Conservation (phyloP, 1,140 invertebrate species). For the Leptoteleia sp. region DNA sequence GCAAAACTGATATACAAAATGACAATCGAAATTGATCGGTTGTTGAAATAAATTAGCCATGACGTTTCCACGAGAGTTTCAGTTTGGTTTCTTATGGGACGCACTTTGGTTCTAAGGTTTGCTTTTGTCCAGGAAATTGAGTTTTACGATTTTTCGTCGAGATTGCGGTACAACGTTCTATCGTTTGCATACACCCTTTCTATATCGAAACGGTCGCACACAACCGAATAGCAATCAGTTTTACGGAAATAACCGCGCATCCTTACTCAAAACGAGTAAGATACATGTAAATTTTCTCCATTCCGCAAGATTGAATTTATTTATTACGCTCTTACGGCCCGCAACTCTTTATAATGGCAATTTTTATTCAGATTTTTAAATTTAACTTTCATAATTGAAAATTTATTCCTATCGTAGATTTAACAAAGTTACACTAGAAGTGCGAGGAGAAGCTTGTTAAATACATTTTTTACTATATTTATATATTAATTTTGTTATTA, state of each 20-base stretch:
- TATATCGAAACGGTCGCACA: conserved; percentile 24
- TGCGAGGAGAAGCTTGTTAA: too few relatives aligned
- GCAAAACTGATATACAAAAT: too few relatives aligned
- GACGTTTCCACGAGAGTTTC: conserved; percentile 31
- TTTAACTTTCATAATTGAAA: conserved; percentile 3
- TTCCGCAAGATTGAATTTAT: conserved; percentile 44
- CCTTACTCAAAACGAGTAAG: conserved; percentile 28
- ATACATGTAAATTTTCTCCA: conserved; percentile 55
- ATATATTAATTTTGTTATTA: too few relatives aligned
- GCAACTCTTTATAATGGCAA: conserved; percentile 9
- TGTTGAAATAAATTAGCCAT: conserved; percentile 56
- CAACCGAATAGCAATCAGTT: conserved; percentile 59
- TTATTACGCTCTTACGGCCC: conserved; percentile 29
- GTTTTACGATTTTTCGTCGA: conserved; percentile 66
- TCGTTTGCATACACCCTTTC: conserved; percentile 54
- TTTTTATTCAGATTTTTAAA: conserved; percentile 19
- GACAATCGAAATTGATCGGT: conserved; percentile 22
- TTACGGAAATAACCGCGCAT: conserved; percentile 64
- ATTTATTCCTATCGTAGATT: too few relatives aligned
- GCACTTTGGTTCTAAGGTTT: conserved; percentile 54
- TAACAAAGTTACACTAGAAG: too few relatives aligned
- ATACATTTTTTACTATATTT: too few relatives aligned
- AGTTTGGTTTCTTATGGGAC: conserved; percentile 31
- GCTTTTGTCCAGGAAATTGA: conserved; percentile 69
- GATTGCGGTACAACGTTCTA: conserved; percentile 58